phyloP scores from a whole-genome alignment of 2,797 vertebrate genomes.

The Lateolabrax maculatus region DNA sequence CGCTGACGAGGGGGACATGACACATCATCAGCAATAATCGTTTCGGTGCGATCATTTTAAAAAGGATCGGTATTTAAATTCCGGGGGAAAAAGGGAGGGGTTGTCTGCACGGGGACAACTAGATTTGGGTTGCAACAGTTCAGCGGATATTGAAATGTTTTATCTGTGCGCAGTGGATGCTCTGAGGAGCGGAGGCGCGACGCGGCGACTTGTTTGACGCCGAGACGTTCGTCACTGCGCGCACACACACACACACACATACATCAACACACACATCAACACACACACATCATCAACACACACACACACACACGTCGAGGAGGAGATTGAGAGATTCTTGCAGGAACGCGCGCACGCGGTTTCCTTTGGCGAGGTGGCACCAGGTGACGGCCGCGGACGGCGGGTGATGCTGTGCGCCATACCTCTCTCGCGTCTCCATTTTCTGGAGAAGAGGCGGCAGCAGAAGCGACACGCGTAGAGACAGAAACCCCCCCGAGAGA shows the following conservation, averaged over 20 bases:
- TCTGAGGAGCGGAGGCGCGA: slow-evolving; percentile 56
- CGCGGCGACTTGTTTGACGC: slow-evolving; percentile 66
- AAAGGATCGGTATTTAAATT: slow-evolving; percentile 45
- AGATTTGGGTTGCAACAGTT: slow-evolving; percentile 41
- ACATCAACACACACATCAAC: slow-evolving; percentile 11
- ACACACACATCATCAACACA: slow-evolving; percentile 1
- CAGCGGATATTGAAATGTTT: slow-evolving; percentile 63
- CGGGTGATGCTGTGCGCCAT: slow-evolving; percentile 52
- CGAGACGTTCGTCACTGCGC: slow-evolving; percentile 62
- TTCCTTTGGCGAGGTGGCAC: slow-evolving; percentile 60
- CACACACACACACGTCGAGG: neutral
- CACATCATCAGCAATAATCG: slow-evolving; percentile 51
- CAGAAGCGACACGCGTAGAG: slow-evolving; percentile 21
- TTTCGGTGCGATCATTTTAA: slow-evolving; percentile 41
- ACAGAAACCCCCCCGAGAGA: neutral
- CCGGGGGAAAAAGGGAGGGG: neutral
- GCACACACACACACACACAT: neutral
- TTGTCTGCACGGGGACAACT: slow-evolving; percentile 17
- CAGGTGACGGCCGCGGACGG: slow-evolving; percentile 61
- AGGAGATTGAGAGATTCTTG: neutral
- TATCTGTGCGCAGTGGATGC: slow-evolving; percentile 53
- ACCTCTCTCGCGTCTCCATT: slow-evolving; percentile 22
- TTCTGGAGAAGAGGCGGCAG: slow-evolving; percentile 21
- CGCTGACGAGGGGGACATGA: slow-evolving; percentile 50
- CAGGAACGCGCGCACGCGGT: slow-evolving; percentile 40